Conservation (phyloP, 2,888 invertebrate species). For the Horisme vitalbata region DNA sequence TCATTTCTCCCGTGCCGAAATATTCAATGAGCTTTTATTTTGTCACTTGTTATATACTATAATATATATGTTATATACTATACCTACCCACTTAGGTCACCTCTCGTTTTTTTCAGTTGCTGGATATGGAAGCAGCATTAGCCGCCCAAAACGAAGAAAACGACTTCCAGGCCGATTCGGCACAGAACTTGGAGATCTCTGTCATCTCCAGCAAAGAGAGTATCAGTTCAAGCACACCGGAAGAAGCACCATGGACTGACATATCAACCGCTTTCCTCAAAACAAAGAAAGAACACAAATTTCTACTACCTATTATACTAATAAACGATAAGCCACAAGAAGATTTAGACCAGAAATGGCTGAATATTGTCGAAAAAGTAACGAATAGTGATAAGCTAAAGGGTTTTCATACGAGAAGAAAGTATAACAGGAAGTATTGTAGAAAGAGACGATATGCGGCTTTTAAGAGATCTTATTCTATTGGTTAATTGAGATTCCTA, state of each 20-base stretch:
- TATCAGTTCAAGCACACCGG: conserved; percentile 49
- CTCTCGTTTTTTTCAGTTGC: conserved; percentile 53
- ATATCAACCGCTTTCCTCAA: conserved; percentile 49
- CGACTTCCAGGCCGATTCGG: conserved; percentile 46
- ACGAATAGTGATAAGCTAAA: conserved; percentile 61
- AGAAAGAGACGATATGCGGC: conserved; percentile 60
- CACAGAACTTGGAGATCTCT: conserved; percentile 58
- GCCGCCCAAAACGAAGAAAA: conserved; percentile 48
- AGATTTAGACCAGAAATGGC: conserved; percentile 69
- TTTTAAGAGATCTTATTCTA: conserved; percentile 74
- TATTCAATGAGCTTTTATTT: no score
- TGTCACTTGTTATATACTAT: no score
- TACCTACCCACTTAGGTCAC: no score
- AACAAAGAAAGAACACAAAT: conserved; percentile 45
- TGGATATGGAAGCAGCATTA: conserved; percentile 66
- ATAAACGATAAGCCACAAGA: conserved; percentile 71
- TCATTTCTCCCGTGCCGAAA: no score
- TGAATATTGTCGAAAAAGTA: conserved; percentile 54
- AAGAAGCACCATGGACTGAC: conserved; percentile 52
- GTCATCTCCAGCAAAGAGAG: conserved; percentile 54
- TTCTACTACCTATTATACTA: conserved; percentile 63
- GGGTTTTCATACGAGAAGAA: conserved; percentile 55
- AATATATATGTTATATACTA: background rate
- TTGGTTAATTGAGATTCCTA: conserved; percentile 39
- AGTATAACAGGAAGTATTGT: conserved; percentile 67